phyloP scores from a whole-genome alignment of 1,140 invertebrate genomes.

The Cyphomyrmex costatus region DNA sequence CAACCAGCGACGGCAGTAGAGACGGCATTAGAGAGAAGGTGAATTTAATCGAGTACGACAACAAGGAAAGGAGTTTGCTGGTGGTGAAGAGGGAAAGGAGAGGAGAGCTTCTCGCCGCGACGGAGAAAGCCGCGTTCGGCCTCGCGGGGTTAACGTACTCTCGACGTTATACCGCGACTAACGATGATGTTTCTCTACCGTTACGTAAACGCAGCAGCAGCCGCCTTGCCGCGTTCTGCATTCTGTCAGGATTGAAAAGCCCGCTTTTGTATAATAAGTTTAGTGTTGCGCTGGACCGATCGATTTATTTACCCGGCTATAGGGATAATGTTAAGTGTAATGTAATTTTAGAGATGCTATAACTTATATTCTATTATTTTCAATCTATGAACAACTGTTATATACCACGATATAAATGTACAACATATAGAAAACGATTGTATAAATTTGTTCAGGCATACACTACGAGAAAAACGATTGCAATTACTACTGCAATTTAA shows the following conservation, averaged over 20 bases:
- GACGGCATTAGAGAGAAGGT: conserved; percentile 60
- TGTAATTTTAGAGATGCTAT: not conserved
- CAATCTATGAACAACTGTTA: not conserved
- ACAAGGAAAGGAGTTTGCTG: conserved; percentile 58
- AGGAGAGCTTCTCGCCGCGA: conserved; percentile 65
- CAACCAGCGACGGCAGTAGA: not conserved
- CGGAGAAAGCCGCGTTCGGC: conserved; percentile 82
- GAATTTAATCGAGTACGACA: conserved; percentile 67
- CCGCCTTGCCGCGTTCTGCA: conserved; percentile 67
- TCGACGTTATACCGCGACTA: conserved; percentile 77
- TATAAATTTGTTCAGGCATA: not conserved
- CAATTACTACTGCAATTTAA: no score
- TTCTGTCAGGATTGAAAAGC: conserved; percentile 52
- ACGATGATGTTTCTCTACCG: conserved; percentile 85
- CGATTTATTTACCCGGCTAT: not conserved
- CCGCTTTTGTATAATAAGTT: conserved; percentile 36
- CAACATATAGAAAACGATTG: not conserved
- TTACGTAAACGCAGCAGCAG: conserved; percentile 82
- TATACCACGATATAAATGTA: not conserved
- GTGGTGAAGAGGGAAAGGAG: conserved; percentile 50
- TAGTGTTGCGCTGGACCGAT: not conserved
- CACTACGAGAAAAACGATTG: no score
- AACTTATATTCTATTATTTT: not conserved
- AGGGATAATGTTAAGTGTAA: not conserved
- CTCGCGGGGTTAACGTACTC: conserved; percentile 82